phyloP scores from a whole-genome alignment of 1,140 invertebrate genomes.

The Magallana ariakensis region DNA sequence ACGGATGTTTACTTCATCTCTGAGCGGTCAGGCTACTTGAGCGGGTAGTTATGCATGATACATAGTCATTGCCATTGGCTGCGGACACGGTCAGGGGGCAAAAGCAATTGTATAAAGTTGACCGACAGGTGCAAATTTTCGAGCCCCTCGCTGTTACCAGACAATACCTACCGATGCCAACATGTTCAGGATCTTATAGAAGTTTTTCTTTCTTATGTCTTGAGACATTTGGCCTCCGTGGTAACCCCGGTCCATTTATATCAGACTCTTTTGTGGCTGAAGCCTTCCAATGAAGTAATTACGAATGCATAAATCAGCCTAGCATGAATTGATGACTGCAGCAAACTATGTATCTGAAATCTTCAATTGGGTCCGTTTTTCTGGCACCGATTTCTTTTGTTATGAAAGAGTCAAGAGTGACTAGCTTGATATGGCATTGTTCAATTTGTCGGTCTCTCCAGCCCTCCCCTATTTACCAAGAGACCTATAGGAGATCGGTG shows the following conservation, averaged over 20 bases:
- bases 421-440: conserved; percentile 20
- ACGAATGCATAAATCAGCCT: conserved; percentile 33
- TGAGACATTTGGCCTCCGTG: conserved; percentile 32
- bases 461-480: conserved; percentile 10
- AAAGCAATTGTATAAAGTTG: conserved; percentile 19
- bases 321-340: conserved; percentile 35
- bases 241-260: conserved; percentile 33
- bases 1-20: conserved; percentile 36
- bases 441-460: not conserved
- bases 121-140: conserved; percentile 31
- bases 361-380: conserved; percentile 32
- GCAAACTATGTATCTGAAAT: conserved; percentile 32
- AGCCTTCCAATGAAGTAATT: conserved; percentile 36
- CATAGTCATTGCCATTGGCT: conserved; percentile 28
- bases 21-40: conserved; percentile 23
- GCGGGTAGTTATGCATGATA: conserved; percentile 35
- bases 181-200: not conserved
- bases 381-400: conserved; percentile 4
- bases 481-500: conserved; percentile 30
- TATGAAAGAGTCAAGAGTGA: conserved; percentile 8
- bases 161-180: conserved; percentile 28
- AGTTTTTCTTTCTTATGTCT: conserved; percentile 36
- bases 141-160: conserved; percentile 8
- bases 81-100: conserved; percentile 7
- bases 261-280: conserved; percentile 6